A percentile compares a stretch with the other conserved stretches of the same genome.
Conservation (phyloP, 1,140 invertebrate species). For the Drosophila guanche region DNA sequence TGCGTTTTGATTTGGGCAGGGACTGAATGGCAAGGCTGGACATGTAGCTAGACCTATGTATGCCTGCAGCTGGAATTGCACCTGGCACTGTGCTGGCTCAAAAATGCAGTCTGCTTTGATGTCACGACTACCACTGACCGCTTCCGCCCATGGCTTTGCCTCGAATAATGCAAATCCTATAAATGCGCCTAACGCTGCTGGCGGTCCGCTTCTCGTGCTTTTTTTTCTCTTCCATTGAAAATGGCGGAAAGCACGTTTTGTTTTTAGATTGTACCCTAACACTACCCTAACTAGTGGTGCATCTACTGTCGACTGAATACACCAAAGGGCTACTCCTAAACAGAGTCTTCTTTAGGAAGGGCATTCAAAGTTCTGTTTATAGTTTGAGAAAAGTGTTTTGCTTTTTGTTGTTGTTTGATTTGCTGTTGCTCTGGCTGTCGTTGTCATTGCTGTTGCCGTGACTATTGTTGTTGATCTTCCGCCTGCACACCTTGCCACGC, state of each 20-base stretch:
- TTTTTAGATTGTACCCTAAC: slow-evolving; percentile 36
- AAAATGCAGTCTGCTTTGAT: slow-evolving; percentile 53
- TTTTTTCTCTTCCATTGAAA: slow-evolving; percentile 49
- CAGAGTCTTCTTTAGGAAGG: too few relatives aligned
- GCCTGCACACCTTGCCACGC: slow-evolving; percentile 36
- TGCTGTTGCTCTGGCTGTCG: slow-evolving; percentile 29
- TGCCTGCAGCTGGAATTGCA: slow-evolving; percentile 6
- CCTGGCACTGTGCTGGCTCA: slow-evolving; percentile 8
- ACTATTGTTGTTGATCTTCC: slow-evolving; percentile 21
- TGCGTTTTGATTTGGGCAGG: slow-evolving; percentile 63
- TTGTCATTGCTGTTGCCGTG: slow-evolving; percentile 19
- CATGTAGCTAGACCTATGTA: slow-evolving; percentile 1
- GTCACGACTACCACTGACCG: slow-evolving; percentile 25
- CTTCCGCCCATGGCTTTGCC: slow-evolving; percentile 41
- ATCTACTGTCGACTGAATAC: not conserved
- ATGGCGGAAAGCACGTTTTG: slow-evolving; percentile 61
- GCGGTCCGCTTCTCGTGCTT: slow-evolving; percentile 11
- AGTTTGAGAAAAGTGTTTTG: slow-evolving; percentile 6
- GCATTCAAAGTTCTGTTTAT: not conserved
- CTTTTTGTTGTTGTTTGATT: slow-evolving; percentile 21
- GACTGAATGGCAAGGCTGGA: slow-evolving; percentile 13
- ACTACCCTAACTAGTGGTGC: slow-evolving; percentile 15
- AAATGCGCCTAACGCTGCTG: slow-evolving; percentile 73
- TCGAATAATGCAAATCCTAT: slow-evolving; percentile 79
- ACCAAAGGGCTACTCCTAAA: too few relatives aligned